phyloP scores from a whole-genome alignment of 2,888 invertebrate genomes.

The Sipha maydis region DNA sequence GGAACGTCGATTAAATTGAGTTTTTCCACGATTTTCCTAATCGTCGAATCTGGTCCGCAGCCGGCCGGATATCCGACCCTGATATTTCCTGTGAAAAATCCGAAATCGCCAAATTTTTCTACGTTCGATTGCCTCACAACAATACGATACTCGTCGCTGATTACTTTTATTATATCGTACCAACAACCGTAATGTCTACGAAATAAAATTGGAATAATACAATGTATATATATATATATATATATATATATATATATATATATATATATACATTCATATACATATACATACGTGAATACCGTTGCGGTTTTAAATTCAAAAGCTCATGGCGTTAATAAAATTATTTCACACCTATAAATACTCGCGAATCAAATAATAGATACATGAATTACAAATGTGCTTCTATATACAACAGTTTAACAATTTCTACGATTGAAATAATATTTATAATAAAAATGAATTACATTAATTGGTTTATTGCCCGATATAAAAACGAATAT shows the following conservation, averaged over 20 bases:
- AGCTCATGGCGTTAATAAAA: neutral
- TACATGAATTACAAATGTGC: neutral
- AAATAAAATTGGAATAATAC: neutral
- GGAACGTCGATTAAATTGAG: neutral
- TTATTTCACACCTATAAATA: neutral
- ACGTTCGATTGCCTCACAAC: neutral
- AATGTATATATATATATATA: too few relatives aligned
- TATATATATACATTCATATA: too few relatives aligned
- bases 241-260: too few relatives aligned
- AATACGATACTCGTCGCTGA: neutral
- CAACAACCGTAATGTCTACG: neutral
- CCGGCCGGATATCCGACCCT: constrained; percentile 9
- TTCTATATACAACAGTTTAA: too few relatives aligned
- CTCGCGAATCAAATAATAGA: neutral
- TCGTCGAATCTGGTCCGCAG: neutral
- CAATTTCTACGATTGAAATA: too few relatives aligned
- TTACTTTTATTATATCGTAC: neutral
- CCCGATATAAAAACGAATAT: too few relatives aligned
- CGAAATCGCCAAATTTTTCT: neutral
- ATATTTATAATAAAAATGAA: neutral
- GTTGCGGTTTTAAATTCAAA: neutral
- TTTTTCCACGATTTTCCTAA: neutral
- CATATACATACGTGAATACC: too few relatives aligned
- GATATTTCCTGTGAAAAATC: neutral
- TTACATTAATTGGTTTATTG: neutral